phyloP scores from a whole-genome alignment of 2,113 vertebrate genomes.

The Gnathonemus longibarbis region DNA sequence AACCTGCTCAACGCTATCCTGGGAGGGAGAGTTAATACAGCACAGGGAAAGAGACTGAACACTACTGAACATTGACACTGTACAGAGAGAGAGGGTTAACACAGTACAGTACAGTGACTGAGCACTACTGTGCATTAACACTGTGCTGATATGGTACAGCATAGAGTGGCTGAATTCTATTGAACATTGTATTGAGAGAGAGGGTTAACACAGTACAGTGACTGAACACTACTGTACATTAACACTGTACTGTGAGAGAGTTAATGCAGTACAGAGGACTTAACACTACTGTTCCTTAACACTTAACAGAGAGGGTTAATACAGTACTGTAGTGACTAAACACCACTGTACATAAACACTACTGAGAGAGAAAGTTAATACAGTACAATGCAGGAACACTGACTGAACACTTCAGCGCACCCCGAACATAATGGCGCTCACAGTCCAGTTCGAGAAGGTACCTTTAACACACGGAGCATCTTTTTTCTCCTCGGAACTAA shows the following conservation, averaged over 20 bases:
- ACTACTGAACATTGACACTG: background rate
- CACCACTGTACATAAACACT: background rate
- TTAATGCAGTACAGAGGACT: background rate
- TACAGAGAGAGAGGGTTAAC: background rate
- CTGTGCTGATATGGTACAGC: background rate
- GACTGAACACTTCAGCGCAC: background rate
- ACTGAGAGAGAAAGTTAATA: background rate
- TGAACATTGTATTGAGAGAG: background rate
- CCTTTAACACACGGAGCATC: slow-evolving; percentile 7
- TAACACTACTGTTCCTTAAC: background rate
- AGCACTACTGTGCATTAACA: background rate
- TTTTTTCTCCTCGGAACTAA: slow-evolving; percentile 15
- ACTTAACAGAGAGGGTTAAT: background rate
- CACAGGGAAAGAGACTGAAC: background rate
- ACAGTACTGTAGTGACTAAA: background rate
- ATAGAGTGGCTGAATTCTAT: background rate
- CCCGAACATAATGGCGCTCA: background rate
- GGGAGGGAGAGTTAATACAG: background rate
- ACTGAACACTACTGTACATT: background rate
- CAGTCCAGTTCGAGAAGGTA: background rate
- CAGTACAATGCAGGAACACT: background rate
- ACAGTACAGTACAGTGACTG: background rate
- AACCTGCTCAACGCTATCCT: background rate
- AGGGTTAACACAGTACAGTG: background rate
- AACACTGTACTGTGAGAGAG: background rate